Base-by-base conservation (phyloP, 2,113 vertebrate species). In the Micronisus gabar region DNA sequence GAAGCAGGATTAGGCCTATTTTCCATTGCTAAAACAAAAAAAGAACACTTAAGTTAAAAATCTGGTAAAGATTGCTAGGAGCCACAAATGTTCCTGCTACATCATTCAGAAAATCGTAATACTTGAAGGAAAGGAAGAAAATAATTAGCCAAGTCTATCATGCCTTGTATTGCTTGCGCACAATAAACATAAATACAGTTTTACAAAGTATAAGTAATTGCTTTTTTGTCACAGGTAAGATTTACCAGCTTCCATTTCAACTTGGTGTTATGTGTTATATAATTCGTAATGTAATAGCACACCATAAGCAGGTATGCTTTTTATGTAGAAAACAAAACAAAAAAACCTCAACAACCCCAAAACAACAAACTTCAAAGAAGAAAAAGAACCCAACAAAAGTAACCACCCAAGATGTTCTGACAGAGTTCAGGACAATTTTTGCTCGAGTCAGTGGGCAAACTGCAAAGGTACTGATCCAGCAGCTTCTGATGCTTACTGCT, bases 141-240 rank as follows among this genome's bases (percentile, higher is more conserved):
- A 59, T 38, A 62, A 79, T 52, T 79, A 47, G 11, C 21, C 19
- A 58, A 41, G 10, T 48, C 41, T 67, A 47, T 25, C 30, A n/a
- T 1, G 0, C 40, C 15, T 65, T 80, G 34, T 7, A 38, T 6
- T 61, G 34, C 32, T 61, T 67, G 29, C 0, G 0, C 55, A 43
- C 7, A 47, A 79, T n/a, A 61, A 52, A 67, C 19, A 70, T 2
- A 67, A 86, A 82, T 43, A 61, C 7, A 73, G 17, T 73, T 88
- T 83, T 52, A 47, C 5, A 12, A 72, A 63, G 22, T 12, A 18
- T 32, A 80, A 88, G 19, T 9, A 67, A 45, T 19, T 29, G 13
- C 4, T 66, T 55, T 79, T 87, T 81, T 47, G 40, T 45, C 66
- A 65, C 43, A 61, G 27, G 36, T 65, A 76, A 59, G 20, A 61